Conservation (phyloP, 2,888 invertebrate species). For the Catonia carolina region DNA sequence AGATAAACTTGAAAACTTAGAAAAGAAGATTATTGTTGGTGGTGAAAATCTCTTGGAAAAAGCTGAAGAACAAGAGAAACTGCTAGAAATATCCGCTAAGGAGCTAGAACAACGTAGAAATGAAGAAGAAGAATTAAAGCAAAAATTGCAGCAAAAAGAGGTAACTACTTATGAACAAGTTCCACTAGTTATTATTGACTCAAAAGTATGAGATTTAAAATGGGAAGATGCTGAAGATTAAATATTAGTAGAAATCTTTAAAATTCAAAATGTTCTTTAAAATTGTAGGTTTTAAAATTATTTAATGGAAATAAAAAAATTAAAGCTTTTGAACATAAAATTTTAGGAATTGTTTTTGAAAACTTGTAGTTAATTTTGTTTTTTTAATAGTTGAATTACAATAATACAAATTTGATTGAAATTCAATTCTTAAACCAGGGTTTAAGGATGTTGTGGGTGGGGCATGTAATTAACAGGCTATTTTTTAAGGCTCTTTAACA, state of each 20-base stretch:
- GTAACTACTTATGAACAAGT: conserved; percentile 46
- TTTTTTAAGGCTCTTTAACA: no score
- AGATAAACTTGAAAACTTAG: conserved; percentile 80
- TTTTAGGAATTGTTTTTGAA: no score
- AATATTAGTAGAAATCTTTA: neutral
- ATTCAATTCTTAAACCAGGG: no score
- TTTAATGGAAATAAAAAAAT: no score
- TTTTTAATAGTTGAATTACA: no score
- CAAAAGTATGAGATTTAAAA: neutral
- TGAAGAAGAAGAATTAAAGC: conserved; percentile 72
- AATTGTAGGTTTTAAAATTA: no score
- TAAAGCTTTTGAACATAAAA: no score
- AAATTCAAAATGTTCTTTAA: neutral
- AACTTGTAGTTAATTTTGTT: no score
- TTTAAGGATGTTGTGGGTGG: no score
- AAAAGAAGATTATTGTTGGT: conserved; percentile 94
- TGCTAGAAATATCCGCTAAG: conserved; percentile 79
- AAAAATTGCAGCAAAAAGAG: conserved; percentile 80
- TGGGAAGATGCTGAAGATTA: no score
- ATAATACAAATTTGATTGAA: no score
- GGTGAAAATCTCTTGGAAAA: conserved; percentile 97
- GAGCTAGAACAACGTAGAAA: conserved; percentile 72
- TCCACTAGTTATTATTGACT: neutral
- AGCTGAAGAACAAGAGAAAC: conserved; percentile 84
- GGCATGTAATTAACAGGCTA: no score